phyloP scores from a whole-genome alignment of 2,113 vertebrate genomes.

The Pungitius pungitius region DNA sequence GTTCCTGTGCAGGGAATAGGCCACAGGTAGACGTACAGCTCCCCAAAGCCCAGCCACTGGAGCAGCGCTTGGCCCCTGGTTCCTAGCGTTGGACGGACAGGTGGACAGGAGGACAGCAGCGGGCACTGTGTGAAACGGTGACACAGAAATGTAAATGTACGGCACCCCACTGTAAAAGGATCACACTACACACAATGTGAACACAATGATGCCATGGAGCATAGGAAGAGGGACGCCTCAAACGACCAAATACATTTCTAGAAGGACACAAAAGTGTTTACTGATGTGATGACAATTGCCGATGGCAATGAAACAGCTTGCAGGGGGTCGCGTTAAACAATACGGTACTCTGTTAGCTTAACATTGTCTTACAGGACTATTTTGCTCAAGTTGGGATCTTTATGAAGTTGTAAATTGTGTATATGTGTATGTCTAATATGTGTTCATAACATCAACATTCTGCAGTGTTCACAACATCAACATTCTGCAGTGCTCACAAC shows the following conservation, averaged over 20 bases:
- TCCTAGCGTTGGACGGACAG: background rate
- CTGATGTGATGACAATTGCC: background rate
- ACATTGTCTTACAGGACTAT: too few relatives aligned
- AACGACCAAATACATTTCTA: background rate
- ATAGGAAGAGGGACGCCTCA: background rate
- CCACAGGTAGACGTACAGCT: conserved; percentile 54
- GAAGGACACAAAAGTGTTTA: background rate
- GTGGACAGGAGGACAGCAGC: background rate
- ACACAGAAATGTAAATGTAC: background rate
- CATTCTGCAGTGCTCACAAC: too few relatives aligned
- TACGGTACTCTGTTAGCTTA: too few relatives aligned
- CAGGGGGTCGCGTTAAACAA: too few relatives aligned
- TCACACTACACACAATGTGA: conserved; percentile 12
- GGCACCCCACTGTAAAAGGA: conserved; percentile 4
- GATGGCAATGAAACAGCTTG: background rate
- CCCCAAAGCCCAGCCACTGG: conserved; percentile 41
- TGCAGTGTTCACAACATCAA: too few relatives aligned
- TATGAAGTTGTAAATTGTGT: too few relatives aligned
- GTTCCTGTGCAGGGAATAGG: conserved; percentile 65
- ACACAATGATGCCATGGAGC: conserved; percentile 20
- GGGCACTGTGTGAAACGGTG: background rate
- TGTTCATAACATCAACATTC: too few relatives aligned
- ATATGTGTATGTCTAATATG: too few relatives aligned
- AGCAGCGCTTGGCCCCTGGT: conserved; percentile 40
- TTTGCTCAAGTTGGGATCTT: too few relatives aligned